phyloP scores from a whole-genome alignment of 2,797 vertebrate species.

The Leptodactylus fallax region DNA sequence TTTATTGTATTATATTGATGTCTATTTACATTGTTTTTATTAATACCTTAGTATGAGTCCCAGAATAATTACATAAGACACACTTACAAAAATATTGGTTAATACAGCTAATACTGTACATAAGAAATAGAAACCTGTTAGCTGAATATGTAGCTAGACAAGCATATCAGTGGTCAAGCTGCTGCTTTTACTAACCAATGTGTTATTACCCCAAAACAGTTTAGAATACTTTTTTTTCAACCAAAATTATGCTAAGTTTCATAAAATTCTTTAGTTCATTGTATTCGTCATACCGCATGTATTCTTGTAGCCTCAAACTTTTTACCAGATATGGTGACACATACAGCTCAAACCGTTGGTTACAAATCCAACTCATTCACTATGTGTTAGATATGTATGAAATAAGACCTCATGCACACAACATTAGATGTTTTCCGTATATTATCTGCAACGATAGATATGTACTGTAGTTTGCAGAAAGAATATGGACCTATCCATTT shows the following conservation, averaged over 20 bases:
- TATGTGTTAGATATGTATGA: too few relatives aligned
- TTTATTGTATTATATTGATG: conserved; percentile 8
- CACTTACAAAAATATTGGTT: background rate
- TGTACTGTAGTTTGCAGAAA: too few relatives aligned
- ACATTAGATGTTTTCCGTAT: too few relatives aligned
- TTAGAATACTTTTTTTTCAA: conserved; percentile 26
- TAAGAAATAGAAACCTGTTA: conserved; percentile 35
- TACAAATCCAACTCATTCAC: too few relatives aligned
- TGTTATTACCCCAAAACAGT: conserved; percentile 22
- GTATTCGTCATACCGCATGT: background rate
- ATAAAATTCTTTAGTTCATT: conserved; percentile 14
- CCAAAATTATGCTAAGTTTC: conserved; percentile 18
- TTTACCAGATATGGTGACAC: too few relatives aligned
- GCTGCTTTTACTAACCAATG: conserved; percentile 39
- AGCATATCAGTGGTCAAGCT: conserved; percentile 43
- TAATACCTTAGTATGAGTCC: background rate
- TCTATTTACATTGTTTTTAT: background rate
- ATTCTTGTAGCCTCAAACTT: too few relatives aligned
- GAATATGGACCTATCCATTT: too few relatives aligned
- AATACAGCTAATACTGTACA: background rate
- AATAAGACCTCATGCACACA: too few relatives aligned
- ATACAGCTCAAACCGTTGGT: too few relatives aligned
- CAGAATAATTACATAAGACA: background rate
- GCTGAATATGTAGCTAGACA: conserved; percentile 41
- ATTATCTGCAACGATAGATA: too few relatives aligned